Conservation (phyloP, 64 coral and sea anemone species). For the Actinia equina region DNA sequence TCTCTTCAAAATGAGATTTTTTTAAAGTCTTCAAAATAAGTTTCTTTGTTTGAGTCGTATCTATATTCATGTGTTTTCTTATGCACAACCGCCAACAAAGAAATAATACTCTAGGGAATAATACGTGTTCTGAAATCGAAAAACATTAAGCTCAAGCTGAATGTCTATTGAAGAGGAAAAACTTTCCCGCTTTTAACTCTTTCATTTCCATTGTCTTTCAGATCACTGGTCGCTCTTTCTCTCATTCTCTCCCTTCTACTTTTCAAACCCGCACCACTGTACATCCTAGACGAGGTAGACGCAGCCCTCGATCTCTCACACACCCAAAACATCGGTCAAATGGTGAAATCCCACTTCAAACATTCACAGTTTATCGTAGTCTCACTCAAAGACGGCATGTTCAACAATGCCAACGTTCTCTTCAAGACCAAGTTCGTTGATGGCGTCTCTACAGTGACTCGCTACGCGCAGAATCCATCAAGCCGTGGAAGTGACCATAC, state of each 20-base stretch:
- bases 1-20: too few species aligned
- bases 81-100: too few species aligned
- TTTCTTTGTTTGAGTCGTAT: too few species aligned
- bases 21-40: too few species aligned
- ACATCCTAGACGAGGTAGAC: slow-evolving; percentile 97
- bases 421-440: slow-evolving; percentile 99
- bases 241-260: slow-evolving; percentile 88
- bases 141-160: too few species aligned
- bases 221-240: slow-evolving; percentile 93
- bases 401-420: slow-evolving; percentile 97
- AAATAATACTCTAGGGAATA: too few species aligned
- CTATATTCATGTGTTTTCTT: too few species aligned
- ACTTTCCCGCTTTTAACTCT: not conserved
- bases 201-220: not conserved
- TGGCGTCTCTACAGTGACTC: slow-evolving; percentile 93
- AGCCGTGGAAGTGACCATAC: slow-evolving; percentile 29
- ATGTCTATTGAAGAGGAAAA: too few species aligned
- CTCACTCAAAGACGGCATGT: slow-evolving; percentile 97
- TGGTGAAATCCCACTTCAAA: slow-evolving; percentile 92
- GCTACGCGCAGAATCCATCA: slow-evolving; percentile 84
- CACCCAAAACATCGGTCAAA: slow-evolving; percentile 97
- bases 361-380: slow-evolving; percentile 99
- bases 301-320: slow-evolving; percentile 94
- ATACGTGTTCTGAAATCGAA: too few species aligned
- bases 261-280: slow-evolving; percentile 95